Conservation (phyloP, 35 echinoderm and acorn worm genomes). For the Anneissia japonica region DNA sequence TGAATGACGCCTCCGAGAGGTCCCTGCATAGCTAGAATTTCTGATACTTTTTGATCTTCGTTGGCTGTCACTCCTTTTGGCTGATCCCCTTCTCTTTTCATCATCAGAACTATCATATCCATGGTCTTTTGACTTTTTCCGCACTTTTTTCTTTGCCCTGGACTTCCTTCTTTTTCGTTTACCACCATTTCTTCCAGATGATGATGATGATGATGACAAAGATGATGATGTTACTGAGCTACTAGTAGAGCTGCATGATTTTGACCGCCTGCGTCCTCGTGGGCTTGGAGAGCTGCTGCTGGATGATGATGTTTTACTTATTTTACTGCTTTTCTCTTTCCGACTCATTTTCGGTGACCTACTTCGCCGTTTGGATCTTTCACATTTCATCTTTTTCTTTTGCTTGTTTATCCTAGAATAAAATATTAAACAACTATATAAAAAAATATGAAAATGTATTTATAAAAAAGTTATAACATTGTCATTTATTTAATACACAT, state of each 20-base stretch:
- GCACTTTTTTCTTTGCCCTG: neutral
- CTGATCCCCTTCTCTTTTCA: neutral
- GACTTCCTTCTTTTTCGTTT: neutral
- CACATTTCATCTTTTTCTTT: neutral
- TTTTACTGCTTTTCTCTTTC: neutral
- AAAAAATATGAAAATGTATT: too few species aligned
- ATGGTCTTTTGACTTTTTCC: neutral
- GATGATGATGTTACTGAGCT: neutral
- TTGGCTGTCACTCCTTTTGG: neutral
- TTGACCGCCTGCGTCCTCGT: neutral
- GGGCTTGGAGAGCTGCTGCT: neutral
- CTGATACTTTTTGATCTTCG: neutral
- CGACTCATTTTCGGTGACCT: neutral
- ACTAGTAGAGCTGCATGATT: neutral
- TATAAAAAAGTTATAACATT: too few species aligned
- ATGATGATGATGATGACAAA: neutral
- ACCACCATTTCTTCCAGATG: neutral
- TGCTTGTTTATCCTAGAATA: neutral
- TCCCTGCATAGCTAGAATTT: too few species aligned
- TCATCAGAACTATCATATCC: neutral
- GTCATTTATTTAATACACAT: too few species aligned
- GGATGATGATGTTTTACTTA: neutral
- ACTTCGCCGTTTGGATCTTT: neutral
- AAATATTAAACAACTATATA: too few species aligned
- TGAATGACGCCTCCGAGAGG: too few species aligned